A percentile compares a stretch with the other conserved stretches of the same genome.
Conservation (phyloP, 2,888 invertebrate genomes). For the Macrophya annulata region DNA sequence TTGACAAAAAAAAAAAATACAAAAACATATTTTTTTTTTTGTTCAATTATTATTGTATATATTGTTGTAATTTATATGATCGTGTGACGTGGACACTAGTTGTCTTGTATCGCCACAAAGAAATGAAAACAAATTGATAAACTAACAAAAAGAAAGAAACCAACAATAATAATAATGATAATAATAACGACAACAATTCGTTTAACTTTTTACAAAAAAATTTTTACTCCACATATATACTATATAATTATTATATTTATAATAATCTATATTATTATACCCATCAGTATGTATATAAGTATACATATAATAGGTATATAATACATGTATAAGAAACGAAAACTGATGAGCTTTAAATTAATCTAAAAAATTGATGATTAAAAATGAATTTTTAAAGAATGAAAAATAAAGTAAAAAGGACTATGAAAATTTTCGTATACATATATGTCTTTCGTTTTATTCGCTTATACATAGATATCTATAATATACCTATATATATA, state of each 20-base stretch:
- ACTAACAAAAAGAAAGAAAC: constrained; percentile 38
- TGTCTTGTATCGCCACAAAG: constrained; percentile 72
- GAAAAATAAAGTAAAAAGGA: too few relatives aligned
- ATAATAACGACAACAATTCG: not conserved
- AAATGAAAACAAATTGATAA: constrained; percentile 52
- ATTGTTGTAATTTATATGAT: constrained; percentile 22
- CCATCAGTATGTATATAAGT: not conserved
- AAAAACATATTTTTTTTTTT: not conserved
- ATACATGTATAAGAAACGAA: too few relatives aligned
- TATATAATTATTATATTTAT: not conserved
- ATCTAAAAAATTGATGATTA: too few relatives aligned
- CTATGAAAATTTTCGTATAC: not conserved
- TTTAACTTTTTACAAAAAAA: not conserved
- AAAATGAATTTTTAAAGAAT: too few relatives aligned
- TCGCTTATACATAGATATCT: not conserved
- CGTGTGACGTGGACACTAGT: constrained; percentile 75
- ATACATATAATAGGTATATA: not conserved
- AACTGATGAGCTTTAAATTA: too few relatives aligned
- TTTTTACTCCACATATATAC: not conserved
- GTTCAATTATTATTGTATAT: not conserved
- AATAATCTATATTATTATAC: not conserved
- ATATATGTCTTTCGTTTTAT: not conserved
- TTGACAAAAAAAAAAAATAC: not conserved
- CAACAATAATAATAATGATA: constrained; percentile 35
- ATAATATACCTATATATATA: not conserved